These are phyloP conservation scores for Homarus americanus DNA, from an alignment of 1,140 invertebrate species.

Conservation along the genomic window DNA sequence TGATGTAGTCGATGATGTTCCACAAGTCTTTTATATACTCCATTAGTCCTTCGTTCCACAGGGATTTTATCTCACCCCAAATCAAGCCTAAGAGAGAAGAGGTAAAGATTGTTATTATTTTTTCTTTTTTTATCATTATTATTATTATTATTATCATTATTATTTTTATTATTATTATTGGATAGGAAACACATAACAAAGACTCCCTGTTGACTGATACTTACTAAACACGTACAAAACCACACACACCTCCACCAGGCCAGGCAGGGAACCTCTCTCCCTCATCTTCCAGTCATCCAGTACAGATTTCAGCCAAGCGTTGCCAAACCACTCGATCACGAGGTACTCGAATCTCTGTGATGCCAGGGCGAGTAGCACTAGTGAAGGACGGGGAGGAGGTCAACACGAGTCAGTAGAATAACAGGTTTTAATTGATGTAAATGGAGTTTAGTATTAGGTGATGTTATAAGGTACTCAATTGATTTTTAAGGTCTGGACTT, in stretches of 20 bases:
- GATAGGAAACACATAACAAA: too few relatives aligned
- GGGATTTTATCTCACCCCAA: conserved; percentile 91
- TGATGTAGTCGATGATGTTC: conserved; percentile 98
- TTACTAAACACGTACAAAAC: conserved; percentile 80
- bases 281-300: conserved; percentile 86
- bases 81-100: conserved; percentile 81
- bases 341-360: conserved; percentile 90
- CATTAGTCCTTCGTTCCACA: conserved; percentile 92
- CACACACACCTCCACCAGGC: conserved; percentile 89
- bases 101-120: conserved; percentile 35
- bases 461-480: too few relatives aligned
- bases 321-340: conserved; percentile 87
- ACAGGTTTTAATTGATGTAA: too few relatives aligned
- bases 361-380: conserved; percentile 88
- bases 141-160: background rate
- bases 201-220: background rate
- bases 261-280: conserved; percentile 90
- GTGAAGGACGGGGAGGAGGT: background rate
- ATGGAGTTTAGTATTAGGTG: too few relatives aligned
- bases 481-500: too few relatives aligned
- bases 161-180: background rate
- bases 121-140: background rate
- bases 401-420: too few relatives aligned
- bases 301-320: conserved; percentile 85
- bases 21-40: conserved; percentile 96